Base-by-base conservation (phyloP, 2,888 invertebrate species). In the Nasonia oneida region DNA sequence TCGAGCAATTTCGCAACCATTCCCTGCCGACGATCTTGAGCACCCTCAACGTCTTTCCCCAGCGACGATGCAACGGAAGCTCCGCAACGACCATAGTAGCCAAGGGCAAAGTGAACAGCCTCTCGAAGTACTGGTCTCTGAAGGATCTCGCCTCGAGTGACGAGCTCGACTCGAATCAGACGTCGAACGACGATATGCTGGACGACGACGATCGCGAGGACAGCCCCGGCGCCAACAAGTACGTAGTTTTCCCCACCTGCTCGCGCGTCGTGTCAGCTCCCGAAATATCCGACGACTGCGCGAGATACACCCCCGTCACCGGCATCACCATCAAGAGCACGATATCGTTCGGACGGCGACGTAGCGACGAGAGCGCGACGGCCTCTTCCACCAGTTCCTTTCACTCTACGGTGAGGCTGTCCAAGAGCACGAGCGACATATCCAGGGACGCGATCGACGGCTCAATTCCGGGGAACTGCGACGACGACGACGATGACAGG, bases 51-150 rank as follows among this genome's bases (percentile, higher is more conserved):
- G 88, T 91, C 4, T 85, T 47, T 18, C 53, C 81, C 4, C 57
- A 47, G 50, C 61, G 33, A 6, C 29, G 47, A 10, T 71, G 84
- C 53, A 77, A 78, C 23, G 67, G 61, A 14, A 50, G 57, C 18
- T 39, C 33, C 39, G 10, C 76, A 1, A 53, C 47, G 1, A 33
- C n/a, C 5, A 87, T 89, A 0, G 88, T 5, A 83, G 83, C 88
- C 18, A 75, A 82, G 14, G 87, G 88, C 42, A 90, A 90, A 75
- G 88, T 90, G n/a, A 91, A 91, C 81, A 90, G 89, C 23, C 84
- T 91, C 15, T 91, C 91, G n/a, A 92, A 91, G 79, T 91, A 91
- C 84, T 92, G 91, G 91, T 91, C 91, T 0, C 73, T 92, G 57
- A 92, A 92, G 67, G 91, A 92, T 83, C 84, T 91, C 1, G 89